phyloP scores from a whole-genome alignment of 2,888 invertebrate genomes.

The Drosophila paranaensis region DNA sequence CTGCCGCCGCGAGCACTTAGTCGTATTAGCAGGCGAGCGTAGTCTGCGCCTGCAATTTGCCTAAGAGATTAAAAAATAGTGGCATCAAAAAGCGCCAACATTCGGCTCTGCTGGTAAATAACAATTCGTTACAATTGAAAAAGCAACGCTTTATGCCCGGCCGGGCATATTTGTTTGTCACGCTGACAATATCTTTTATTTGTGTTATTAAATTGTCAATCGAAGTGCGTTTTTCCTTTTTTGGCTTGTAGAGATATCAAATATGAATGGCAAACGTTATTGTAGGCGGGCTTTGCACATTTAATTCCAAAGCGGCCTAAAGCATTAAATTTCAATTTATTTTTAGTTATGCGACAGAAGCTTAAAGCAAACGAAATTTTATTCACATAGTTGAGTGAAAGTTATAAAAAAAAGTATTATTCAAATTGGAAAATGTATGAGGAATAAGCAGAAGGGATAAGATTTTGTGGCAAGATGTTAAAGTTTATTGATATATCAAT shows the following conservation, averaged over 20 bases:
- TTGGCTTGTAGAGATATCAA: neutral
- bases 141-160: neutral
- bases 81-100: constrained; percentile 36
- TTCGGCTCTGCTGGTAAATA: constrained; percentile 60
- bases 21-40: constrained; percentile 46
- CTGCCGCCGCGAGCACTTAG: constrained; percentile 51
- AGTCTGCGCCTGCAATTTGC: constrained; percentile 58
- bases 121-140: constrained; percentile 62
- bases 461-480: too few relatives aligned
- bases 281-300: constrained; percentile 1
- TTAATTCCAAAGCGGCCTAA: neutral
- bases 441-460: too few relatives aligned
- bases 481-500: too few relatives aligned
- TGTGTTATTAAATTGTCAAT: constrained; percentile 7
- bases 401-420: neutral
- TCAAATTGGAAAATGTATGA: neutral
- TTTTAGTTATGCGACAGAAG: neutral
- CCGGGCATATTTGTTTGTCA: constrained; percentile 23
- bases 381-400: neutral
- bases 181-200: constrained; percentile 2
- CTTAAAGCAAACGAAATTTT: neutral
- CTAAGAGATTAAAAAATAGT: constrained; percentile 69
- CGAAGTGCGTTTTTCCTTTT: neutral
- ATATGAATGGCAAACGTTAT: too few relatives aligned
- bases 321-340: neutral